Conservation (phyloP, 2,113 vertebrate species). For the Pluvialis apricaria region DNA sequence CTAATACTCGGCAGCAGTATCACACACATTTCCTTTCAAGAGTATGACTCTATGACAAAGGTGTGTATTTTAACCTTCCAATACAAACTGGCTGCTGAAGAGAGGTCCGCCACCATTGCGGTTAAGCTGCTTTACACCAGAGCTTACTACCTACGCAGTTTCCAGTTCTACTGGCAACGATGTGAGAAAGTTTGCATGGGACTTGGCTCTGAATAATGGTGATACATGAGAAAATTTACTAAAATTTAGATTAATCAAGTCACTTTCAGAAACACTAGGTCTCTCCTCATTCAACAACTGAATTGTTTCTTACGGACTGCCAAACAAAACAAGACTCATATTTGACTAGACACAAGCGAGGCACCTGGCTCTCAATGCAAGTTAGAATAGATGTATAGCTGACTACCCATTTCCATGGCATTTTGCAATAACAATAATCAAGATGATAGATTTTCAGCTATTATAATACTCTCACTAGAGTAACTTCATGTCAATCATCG, state of each 20-base stretch:
- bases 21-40: neutral
- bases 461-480: neutral
- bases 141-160: neutral
- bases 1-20: neutral
- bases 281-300: neutral
- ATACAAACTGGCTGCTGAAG: neutral
- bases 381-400: neutral
- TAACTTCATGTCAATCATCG: neutral
- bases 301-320: neutral
- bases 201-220: neutral
- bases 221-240: neutral
- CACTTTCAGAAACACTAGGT: neutral
- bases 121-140: neutral
- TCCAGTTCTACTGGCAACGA: neutral
- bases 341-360: neutral
- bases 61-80: neutral
- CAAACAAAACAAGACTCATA: neutral
- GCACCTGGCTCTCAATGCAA: neutral
- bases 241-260: neutral
- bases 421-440: neutral
- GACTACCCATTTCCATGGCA: neutral
- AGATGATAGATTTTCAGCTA: conserved; percentile 27
- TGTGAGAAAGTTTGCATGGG: neutral
- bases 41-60: neutral
- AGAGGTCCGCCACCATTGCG: neutral